These are phyloP conservation scores for Alosa alosa DNA, from an alignment of 2,113 vertebrate species.

Conservation along the genomic window DNA sequence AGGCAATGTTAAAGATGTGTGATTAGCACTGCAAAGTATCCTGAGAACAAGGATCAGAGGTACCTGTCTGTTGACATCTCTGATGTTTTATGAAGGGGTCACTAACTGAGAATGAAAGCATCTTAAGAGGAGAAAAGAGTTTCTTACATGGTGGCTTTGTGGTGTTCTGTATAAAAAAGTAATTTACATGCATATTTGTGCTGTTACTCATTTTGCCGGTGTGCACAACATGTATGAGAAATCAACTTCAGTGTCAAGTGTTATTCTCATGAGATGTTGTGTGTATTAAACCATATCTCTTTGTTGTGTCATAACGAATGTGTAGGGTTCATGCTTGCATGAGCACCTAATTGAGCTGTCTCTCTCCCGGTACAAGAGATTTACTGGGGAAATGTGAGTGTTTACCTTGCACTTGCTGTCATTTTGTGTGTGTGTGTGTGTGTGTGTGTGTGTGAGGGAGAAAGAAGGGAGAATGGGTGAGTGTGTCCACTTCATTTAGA, in stretches of 20 bases:
- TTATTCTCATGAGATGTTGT: not conserved
- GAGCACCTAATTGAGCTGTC: not conserved
- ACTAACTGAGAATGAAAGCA: not conserved
- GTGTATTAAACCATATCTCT: not conserved
- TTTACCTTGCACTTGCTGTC: not conserved
- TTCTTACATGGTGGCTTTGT: not conserved
- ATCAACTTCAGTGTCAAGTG: not conserved
- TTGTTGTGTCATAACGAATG: not conserved
- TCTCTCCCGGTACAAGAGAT: not conserved
- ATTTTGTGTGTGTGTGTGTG: constrained; percentile 17
- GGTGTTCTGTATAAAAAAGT: not conserved
- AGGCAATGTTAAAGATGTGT: not conserved
- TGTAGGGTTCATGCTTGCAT: not conserved
- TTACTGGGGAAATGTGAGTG: not conserved
- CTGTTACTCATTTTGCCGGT: not conserved
- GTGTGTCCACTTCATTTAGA: not conserved
- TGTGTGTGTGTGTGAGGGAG: not conserved
- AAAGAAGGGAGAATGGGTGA: not conserved
- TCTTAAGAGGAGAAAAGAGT: not conserved
- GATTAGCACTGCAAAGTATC: not conserved
- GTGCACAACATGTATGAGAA: not conserved
- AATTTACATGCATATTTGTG: not conserved
- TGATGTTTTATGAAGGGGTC: not conserved
- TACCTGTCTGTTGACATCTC: no score
- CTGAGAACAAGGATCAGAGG: no score